Evolutionary conservation across 1,140 invertebrate species (phyloP).

Genomic region (Drosophila sucinea): DNA sequence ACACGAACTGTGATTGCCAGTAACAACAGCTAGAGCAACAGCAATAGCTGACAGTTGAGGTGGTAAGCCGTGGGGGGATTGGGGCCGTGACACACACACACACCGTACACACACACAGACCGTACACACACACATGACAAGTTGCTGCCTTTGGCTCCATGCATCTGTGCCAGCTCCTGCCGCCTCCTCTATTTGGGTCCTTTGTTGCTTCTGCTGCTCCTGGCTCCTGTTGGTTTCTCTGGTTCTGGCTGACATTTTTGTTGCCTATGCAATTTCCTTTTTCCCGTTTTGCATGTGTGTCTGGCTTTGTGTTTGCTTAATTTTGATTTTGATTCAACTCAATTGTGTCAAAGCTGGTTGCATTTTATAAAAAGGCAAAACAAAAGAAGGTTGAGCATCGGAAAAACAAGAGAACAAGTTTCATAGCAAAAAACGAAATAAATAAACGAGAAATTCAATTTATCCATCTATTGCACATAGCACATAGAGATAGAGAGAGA

Average conservation of each 20-base stretch:
- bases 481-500: not conserved
- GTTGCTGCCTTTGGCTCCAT: constrained; percentile 16
- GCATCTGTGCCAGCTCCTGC: constrained; percentile 2
- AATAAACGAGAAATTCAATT: constrained; percentile 12
- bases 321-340: constrained; percentile 46
- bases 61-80: constrained; percentile 4
- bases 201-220: not conserved
- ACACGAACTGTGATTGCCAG: constrained; percentile 61
- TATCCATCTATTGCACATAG: constrained; percentile 1
- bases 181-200: not conserved
- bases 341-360: constrained; percentile 21
- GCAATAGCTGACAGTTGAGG: constrained; percentile 28
- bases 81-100: not conserved
- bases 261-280: constrained; percentile 23
- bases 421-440: constrained; percentile 1
- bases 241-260: not conserved
- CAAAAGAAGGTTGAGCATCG: not conserved
- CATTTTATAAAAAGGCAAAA: constrained; percentile 2
- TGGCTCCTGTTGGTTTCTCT: not conserved
- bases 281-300: constrained; percentile 18
- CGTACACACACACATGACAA: constrained; percentile 8
- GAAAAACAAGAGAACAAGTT: not conserved
- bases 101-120: not conserved
- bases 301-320: constrained; percentile 37
- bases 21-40: constrained; percentile 18